Evolutionary conservation across 1,140 invertebrate genomes (phyloP), one percentile per base, ranked within the genome.

Genomic region (Rhopalosiphum maidis): DNA sequence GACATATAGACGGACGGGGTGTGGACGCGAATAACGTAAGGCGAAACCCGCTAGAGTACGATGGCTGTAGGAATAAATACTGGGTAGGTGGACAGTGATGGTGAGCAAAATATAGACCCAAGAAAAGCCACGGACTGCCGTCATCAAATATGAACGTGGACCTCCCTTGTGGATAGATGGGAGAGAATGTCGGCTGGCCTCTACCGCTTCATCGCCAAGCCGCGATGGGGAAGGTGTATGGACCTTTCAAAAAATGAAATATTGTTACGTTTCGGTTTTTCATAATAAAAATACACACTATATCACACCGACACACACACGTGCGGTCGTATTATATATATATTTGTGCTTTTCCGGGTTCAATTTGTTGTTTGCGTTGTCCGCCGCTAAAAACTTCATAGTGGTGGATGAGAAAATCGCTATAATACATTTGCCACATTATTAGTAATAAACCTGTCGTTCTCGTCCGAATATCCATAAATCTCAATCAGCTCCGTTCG

Each of bases 401-500:
- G 68, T 18, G 91, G 68, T 83, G 77, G n/a, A 92, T 85, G 91
- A 92, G 91, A 92, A 92, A 92, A 83, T 83, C 77, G 77, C 60
- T 92, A 48, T 48, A 85, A 92, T 92, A 92, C 77, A 92, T 92
- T 92, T 92, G 35, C 77, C 68, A 83, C 91, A 92, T 92, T 92
- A 92, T 92, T 92, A 85, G 91, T 48, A 92, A 92, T 92, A 92
- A 92, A 92, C 91, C 77, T 92, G 91, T 92, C 91, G 77, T 92
- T n/a, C 46, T 92, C 46, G 51, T 54, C 77, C 77, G 77, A 77
- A 35, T 92, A 92, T 82, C 30, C 46, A 92, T 83, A 82, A 35
- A 92, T 92, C 77, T 89, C 88, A 92, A 92, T 92, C 91, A 48
- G 46, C 9, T 35, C 15, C 35, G 51, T 89, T 54, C 86, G 22